phyloP scores from a whole-genome alignment of 2,888 invertebrate species.

The Tenthredo scrophulariae region DNA sequence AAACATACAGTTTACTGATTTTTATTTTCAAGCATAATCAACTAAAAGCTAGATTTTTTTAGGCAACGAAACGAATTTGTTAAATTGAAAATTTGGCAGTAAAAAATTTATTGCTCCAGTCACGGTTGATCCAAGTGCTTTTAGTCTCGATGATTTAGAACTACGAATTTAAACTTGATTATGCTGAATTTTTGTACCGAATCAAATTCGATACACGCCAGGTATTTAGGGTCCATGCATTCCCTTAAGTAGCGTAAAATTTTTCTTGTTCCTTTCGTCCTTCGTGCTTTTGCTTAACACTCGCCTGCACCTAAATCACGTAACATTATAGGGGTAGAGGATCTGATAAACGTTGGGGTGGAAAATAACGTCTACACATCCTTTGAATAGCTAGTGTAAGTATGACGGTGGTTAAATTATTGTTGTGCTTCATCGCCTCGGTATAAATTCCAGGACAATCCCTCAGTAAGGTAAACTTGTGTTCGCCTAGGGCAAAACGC shows the following conservation, averaged over 20 bases:
- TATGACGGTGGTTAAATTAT: constrained; percentile 18
- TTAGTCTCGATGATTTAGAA: no score
- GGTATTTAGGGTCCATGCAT: no score
- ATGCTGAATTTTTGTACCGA: no score
- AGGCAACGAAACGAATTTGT: no score
- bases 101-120: no score
- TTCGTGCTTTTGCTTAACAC: neutral
- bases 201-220: no score
- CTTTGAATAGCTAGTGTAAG: constrained; percentile 15
- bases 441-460: constrained; percentile 32
- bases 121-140: no score
- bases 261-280: neutral
- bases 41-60: no score
- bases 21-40: no score
- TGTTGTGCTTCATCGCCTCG: constrained; percentile 21
- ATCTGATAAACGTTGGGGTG: neutral
- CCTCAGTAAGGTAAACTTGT: constrained; percentile 15
- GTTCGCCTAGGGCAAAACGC: constrained; percentile 17
- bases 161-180: no score
- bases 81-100: no score
- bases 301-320: neutral
- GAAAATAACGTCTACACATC: neutral
- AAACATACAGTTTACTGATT: no score
- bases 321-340: neutral
- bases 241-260: neutral